A percentile compares a stretch with the other conserved stretches of the same genome.
These are phyloP conservation scores for Trissonchulus latispiculum DNA, from an alignment of 2,888 invertebrate species.

Conservation along the genomic window DNA sequence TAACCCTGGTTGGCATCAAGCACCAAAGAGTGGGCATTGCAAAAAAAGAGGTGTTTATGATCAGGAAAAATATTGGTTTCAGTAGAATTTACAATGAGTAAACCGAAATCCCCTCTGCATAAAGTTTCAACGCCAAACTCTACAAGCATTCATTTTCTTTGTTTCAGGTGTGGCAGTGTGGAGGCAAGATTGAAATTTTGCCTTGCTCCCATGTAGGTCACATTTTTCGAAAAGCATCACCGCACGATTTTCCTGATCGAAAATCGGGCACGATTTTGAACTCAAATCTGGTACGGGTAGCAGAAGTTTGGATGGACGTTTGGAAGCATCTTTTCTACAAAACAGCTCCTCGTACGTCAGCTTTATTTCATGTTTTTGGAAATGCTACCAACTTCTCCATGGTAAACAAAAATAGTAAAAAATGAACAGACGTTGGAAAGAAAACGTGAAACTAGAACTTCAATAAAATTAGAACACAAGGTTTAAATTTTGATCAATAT, in stretches of 20 bases:
- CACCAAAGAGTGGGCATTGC: too few relatives aligned
- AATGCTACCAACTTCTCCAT: too few relatives aligned
- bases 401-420: too few relatives aligned
- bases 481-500: too few relatives aligned
- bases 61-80: too few relatives aligned
- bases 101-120: not conserved
- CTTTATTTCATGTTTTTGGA: too few relatives aligned
- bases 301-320: constrained; percentile 53
- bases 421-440: too few relatives aligned
- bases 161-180: constrained; percentile 43
- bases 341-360: constrained; percentile 37
- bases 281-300: constrained; percentile 49
- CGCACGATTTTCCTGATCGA: constrained; percentile 51
- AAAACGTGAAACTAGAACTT: too few relatives aligned
- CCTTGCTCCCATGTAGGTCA: constrained; percentile 44
- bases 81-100: too few relatives aligned
- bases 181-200: constrained; percentile 42
- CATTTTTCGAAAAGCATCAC: constrained; percentile 45
- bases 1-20: too few relatives aligned
- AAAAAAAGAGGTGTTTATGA: too few relatives aligned
- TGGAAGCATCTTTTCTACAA: constrained; percentile 47
- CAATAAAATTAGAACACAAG: too few relatives aligned
- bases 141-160: not conserved
- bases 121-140: not conserved
- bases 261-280: constrained; percentile 47